These are phyloP conservation scores for Drosophila asahinai DNA, from an alignment of 1,140 invertebrate genomes.

Conservation along the genomic window DNA sequence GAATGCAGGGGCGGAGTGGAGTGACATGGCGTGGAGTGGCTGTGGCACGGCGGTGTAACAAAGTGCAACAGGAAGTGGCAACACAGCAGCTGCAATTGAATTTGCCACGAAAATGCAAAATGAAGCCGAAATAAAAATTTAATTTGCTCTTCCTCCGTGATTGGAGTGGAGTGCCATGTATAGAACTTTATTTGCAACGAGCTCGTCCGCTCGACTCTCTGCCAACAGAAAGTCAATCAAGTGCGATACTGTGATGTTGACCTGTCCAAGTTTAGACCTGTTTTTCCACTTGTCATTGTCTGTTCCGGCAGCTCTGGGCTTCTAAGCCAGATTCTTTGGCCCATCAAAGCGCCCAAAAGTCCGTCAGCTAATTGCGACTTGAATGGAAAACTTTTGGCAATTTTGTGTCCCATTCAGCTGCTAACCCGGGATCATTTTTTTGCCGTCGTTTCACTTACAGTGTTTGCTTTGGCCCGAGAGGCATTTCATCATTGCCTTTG, in stretches of 20 bases:
- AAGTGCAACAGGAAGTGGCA: constrained; percentile 53
- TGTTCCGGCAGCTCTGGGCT: constrained; percentile 3
- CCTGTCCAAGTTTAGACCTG: constrained; percentile 28
- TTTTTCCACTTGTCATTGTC: constrained; percentile 36
- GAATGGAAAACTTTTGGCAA: constrained; percentile 44
- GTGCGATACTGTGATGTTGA: constrained; percentile 7
- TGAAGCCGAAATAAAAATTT: constrained; percentile 53
- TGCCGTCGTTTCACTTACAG: constrained; percentile 35
- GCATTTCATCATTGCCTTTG: constrained; percentile 30
- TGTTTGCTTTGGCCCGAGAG: constrained; percentile 39
- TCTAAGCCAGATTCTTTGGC: constrained; percentile 13
- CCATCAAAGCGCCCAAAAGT: constrained; percentile 4
- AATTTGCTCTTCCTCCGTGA: constrained; percentile 40
- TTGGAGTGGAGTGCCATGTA: constrained; percentile 15
- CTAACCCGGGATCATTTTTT: constrained; percentile 22
- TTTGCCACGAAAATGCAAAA: constrained; percentile 55
- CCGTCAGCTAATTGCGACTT: constrained; percentile 67
- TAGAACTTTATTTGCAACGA: constrained; percentile 3
- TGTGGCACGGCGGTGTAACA: constrained; percentile 19
- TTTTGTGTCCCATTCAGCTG: constrained; percentile 28
- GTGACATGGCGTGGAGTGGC: neutral
- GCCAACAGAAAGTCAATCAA: constrained; percentile 47
- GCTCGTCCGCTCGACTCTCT: constrained; percentile 4
- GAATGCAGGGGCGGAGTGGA: constrained; percentile 16
- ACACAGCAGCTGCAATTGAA: constrained; percentile 48